Percentiles rank a stretch among this genome's conserved stretches.
phyloP scores from a whole-genome alignment of 1,140 invertebrate genomes.

The Heterodera schachtii region DNA sequence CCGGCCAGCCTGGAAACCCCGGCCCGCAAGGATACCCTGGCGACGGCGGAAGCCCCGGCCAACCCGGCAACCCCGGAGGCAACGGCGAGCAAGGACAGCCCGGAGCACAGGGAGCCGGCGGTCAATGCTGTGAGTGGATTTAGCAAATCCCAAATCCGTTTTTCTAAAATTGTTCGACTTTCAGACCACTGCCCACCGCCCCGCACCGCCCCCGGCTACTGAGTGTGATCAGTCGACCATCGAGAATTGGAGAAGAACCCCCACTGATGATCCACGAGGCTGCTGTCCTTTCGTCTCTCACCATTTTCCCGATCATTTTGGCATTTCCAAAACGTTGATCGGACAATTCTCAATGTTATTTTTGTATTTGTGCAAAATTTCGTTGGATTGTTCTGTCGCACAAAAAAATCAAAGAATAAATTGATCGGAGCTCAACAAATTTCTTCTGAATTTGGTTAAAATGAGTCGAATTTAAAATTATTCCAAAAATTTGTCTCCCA shows the following conservation, averaged over 20 bases:
- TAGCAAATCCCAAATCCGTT: background rate
- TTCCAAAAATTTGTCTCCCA: too few species aligned
- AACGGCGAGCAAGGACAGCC: background rate
- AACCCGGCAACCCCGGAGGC: slow-evolving; percentile 25
- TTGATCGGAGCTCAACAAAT: too few species aligned
- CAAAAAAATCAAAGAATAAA: background rate
- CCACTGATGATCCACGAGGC: background rate
- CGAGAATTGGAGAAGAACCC: too few species aligned
- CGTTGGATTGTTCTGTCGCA: background rate
- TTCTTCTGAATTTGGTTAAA: too few species aligned
- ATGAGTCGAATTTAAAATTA: too few species aligned
- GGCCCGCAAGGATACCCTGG: slow-evolving; percentile 17
- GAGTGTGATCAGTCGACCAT: background rate
- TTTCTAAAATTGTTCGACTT: background rate
- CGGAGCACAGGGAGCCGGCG: slow-evolving; percentile 5
- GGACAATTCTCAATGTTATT: background rate
- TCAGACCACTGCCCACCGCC: slow-evolving; percentile 22
- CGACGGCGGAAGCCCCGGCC: slow-evolving; percentile 17
- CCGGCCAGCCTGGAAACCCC: slow-evolving; percentile 16
- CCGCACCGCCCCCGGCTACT: slow-evolving; percentile 18
- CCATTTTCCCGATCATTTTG: background rate
- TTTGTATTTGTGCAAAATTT: background rate
- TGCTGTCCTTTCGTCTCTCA: too few species aligned
- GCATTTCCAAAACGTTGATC: background rate
- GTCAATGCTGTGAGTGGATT: background rate